Evolutionary conservation across 2,888 invertebrate species (phyloP).

Genomic region (Cephus pulcher): DNA sequence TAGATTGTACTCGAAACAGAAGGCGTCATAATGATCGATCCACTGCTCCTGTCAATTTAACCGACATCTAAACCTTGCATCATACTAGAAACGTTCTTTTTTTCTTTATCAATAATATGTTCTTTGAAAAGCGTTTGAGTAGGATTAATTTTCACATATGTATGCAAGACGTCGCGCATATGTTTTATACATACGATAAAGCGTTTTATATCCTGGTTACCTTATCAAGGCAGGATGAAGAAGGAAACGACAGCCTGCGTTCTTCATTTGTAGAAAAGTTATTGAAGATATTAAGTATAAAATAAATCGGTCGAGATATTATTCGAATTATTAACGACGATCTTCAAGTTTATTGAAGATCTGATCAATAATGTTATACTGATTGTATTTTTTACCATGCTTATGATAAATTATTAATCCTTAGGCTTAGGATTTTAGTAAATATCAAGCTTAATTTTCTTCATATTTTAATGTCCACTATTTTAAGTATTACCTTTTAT

Average conservation of each 20-base stretch:
- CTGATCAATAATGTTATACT: not conserved
- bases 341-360: not conserved
- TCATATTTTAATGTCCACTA: not conserved
- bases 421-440: not conserved
- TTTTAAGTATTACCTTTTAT: not conserved
- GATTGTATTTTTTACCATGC: not conserved
- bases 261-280: not conserved
- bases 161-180: not conserved
- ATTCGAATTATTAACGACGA: not conserved
- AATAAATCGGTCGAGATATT: not conserved
- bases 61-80: not conserved
- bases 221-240: not conserved
- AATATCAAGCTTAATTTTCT: not conserved
- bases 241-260: not conserved
- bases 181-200: not conserved
- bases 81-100: not conserved
- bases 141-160: not conserved
- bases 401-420: not conserved
- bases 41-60: not conserved
- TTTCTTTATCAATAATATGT: not conserved
- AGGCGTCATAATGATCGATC: not conserved
- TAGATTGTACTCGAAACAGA: not conserved
- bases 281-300: not conserved
- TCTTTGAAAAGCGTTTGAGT: not conserved
- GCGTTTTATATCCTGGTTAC: not conserved